Percentiles rank a stretch among this genome's conserved stretches.
phyloP scores from a whole-genome alignment of 2,888 invertebrate genomes.

The Drosophila testacea region DNA sequence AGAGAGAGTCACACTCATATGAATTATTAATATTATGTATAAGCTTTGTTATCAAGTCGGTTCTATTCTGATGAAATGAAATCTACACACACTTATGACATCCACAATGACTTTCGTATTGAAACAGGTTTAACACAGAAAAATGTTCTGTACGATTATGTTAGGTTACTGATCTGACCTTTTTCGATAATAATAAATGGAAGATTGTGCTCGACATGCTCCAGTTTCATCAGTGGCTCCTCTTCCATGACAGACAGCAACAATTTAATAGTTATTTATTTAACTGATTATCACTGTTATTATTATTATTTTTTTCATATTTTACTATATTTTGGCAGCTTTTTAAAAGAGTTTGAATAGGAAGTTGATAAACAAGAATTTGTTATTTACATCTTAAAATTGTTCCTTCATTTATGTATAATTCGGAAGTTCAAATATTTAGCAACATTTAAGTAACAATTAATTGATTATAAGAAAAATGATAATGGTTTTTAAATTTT shows the following conservation, averaged over 20 bases:
- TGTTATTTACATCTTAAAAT: conserved; percentile 11
- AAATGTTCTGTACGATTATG: conserved; percentile 12
- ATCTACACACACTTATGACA: neutral
- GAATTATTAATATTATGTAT: conserved; percentile 6
- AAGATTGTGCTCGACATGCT: neutral
- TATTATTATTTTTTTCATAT: no score
- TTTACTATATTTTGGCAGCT: neutral
- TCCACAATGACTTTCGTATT: conserved; percentile 17
- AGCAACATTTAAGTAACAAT: neutral
- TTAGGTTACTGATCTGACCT: conserved; percentile 3
- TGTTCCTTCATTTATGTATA: neutral
- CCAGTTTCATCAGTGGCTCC: neutral
- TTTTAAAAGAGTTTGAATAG: conserved; percentile 35
- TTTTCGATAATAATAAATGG: neutral
- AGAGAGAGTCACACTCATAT: neutral
- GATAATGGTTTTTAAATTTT: neutral
- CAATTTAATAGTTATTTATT: neutral
- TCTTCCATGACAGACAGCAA: neutral
- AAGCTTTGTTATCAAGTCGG: conserved; percentile 38
- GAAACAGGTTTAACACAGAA: conserved; percentile 39
- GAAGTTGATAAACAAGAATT: conserved; percentile 33
- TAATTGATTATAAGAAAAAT: neutral
- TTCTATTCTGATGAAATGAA: conserved; percentile 30
- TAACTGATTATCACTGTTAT: neutral
- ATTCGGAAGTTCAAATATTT: no score